These are phyloP conservation scores for Cotesia glomerata DNA, from an alignment of 1,140 invertebrate species.

Conservation along the genomic window DNA sequence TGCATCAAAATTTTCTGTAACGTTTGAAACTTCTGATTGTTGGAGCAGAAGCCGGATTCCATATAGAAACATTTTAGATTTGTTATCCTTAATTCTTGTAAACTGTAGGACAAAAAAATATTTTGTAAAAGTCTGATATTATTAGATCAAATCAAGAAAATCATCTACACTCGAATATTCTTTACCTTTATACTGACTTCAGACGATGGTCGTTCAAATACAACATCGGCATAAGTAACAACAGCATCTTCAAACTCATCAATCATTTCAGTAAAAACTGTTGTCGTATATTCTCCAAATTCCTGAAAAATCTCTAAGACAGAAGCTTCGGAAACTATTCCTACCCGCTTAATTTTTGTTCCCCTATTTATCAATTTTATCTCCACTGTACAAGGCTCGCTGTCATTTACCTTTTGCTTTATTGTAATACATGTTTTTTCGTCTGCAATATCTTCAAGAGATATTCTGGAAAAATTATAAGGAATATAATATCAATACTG, in stretches of 20 bases:
- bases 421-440: constrained; percentile 51
- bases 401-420: constrained; percentile 34
- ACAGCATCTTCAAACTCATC: constrained; percentile 57
- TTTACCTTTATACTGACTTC: constrained; percentile 60
- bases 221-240: constrained; percentile 51
- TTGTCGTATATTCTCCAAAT: constrained; percentile 58
- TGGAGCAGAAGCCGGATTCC: constrained; percentile 55
- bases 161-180: no score
- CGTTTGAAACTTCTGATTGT: constrained; percentile 35
- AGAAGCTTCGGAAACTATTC: constrained; percentile 56
- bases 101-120: constrained; percentile 51
- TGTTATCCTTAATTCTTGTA: constrained; percentile 51
- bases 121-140: neutral
- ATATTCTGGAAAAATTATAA: constrained; percentile 36
- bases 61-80: constrained; percentile 57
- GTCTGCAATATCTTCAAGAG: constrained; percentile 51
- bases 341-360: constrained; percentile 49
- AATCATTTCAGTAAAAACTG: constrained; percentile 54
- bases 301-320: constrained; percentile 61
- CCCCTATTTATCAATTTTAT: constrained; percentile 51
- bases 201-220: constrained; percentile 48
- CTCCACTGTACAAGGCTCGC: constrained; percentile 50
- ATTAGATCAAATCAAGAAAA: neutral
- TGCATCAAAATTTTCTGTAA: constrained; percentile 42
- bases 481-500: no score